Base-by-base conservation (phyloP, 2,888 invertebrate genomes). In the Ommatoiulus sabulosus region DNA sequence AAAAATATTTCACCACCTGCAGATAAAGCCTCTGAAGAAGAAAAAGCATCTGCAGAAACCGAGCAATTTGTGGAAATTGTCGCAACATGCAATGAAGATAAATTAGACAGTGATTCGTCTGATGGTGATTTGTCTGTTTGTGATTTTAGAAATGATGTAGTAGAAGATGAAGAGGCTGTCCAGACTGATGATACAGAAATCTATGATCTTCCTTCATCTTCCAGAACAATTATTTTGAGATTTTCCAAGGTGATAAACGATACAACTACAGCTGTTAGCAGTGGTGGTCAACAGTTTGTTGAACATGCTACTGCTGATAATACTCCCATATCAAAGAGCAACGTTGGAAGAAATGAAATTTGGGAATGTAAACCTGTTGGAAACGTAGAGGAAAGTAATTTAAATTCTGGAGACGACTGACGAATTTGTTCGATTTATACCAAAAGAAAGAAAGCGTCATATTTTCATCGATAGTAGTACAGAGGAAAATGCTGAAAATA, bases 281-380 rank as follows among this genome's bases (percentile, higher is more conserved):
- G 12, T 80, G 1, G 4, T 80, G 80, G 52, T 15, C 15, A 12
- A 12, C 4, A 17, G 17, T 12, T 17, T 52, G 4, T 17, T 17
- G 17, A 35, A 7, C 72, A 72, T 72, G 6, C 24, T 24, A 10
- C 6, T 72, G 57, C 57, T 57, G n/a, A 1, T 52, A 17, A 17
- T 15, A 15, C 10, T 17, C 10, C 15, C 15, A 3, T 4, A 0
- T 52, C 52, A 15, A 10, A 10, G 12, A 15, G 10, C n/a, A 57
- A 57, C 7, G 57, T n/a, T 57, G 12, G 6, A 8, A 72, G 1
- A 4, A 24, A n/a, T 72, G 10, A 8, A 6, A 10, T 8, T 35
- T 80, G 80, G 80, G 35, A 80, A 80, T 80, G 80, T 35, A 80
- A 80, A 35, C 24, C 35, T 12, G 80, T 80, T 80, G 80, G 80